phyloP scores from a whole-genome alignment of 2,888 invertebrate species.

The Ormyrus pomaceus region DNA sequence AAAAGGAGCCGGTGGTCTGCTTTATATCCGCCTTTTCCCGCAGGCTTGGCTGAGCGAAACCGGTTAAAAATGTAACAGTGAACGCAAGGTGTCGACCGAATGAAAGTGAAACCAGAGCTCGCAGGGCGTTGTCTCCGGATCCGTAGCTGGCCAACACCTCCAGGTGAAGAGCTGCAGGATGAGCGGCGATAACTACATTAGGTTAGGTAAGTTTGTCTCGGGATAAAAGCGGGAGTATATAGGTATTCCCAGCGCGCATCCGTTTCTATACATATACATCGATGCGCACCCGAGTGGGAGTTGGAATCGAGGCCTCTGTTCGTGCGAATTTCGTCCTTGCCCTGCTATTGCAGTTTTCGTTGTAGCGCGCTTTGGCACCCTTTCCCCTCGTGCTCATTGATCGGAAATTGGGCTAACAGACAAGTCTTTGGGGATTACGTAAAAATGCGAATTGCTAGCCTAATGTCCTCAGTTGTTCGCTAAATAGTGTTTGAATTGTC shows the following conservation, averaged over 20 bases:
- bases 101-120: slow-evolving; percentile 27
- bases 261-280: background rate
- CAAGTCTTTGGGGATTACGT: background rate
- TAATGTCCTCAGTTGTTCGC: background rate
- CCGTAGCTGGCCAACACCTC: no score
- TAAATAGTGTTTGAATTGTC: background rate
- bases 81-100: background rate
- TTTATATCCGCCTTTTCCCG: background rate
- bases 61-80: slow-evolving; percentile 46
- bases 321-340: slow-evolving; percentile 34
- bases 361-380: background rate
- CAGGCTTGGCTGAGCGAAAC: background rate
- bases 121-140: no score
- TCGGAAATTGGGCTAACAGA: no score
- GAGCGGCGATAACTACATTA: slow-evolving; percentile 44
- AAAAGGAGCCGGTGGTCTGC: background rate
- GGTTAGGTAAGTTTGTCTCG: slow-evolving; percentile 47
- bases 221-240: background rate
- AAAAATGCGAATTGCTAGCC: slow-evolving; percentile 14
- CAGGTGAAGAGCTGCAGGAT: slow-evolving; percentile 33
- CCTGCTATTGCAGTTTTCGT: background rate
- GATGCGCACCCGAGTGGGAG: background rate
- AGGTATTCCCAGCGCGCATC: background rate
- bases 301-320: background rate
- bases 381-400: no score